Evolutionary conservation across 2,888 invertebrate genomes (phyloP), one percentile per base, ranked within the genome.

Genomic region (Mesorhabditis spiculigera): DNA sequence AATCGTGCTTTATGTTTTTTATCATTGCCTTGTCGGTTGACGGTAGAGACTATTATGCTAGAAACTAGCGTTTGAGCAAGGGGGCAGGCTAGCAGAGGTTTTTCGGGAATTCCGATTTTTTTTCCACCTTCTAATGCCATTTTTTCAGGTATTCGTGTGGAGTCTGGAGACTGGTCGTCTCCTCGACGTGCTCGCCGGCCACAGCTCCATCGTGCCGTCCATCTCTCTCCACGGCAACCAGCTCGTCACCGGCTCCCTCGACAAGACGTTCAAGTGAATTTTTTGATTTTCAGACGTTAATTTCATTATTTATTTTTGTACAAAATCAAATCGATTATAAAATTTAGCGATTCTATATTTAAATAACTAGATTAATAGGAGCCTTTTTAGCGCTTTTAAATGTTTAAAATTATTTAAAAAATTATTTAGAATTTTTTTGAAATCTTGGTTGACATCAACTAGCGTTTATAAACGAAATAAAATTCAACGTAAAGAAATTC

Each of bases 91-190:
- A 28, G 28, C 28, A 28, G 28, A 28, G 28, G 28, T 28, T 28
- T 28, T 28, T 28, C 28, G 28, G 28, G 3, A 28, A 28, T 28
- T 28, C 28, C 28, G 28, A 28, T 28, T 28, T 28, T 28, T 28
- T 58, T 58, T n/a, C 13, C 5, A 16, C 65, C n/a, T 10, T 5
- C 28, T 61, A 66, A 2, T 44, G 13, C 13, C 43, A 65, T 42
- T 4, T 65, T 65, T 74, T 13, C 94, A 96, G 84, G 92, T 98
- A 76, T 97, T 91, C 88, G 88, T 99, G 41, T 99, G 97, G 97
- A 94, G 94, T 5, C 89, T 97, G 84, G 93, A 95, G 88, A 91
- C 93, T 64, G 97, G 97, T 3, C 91, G 91, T 75, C 89, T 99
- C 2, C 87, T 98, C 43, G 97, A 97, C 88, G 92, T 88, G 44